phyloP scores from a whole-genome alignment of 1,140 invertebrate genomes.

The Periplaneta americana region DNA sequence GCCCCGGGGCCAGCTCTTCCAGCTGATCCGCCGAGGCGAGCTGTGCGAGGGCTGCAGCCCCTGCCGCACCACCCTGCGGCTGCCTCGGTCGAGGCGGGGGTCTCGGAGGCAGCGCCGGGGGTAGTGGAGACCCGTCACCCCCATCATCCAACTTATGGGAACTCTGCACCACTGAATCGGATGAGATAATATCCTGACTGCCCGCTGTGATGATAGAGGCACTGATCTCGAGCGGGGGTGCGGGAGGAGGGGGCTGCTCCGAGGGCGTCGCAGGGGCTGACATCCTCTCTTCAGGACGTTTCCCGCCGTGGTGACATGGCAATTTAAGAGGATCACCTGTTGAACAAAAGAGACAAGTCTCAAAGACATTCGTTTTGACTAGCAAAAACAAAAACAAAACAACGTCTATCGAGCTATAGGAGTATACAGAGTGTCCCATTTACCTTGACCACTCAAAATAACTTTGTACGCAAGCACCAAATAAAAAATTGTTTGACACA shows the following conservation, averaged over 20 bases:
- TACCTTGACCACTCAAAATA: no score
- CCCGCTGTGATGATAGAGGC: not conserved
- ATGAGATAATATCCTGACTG: not conserved
- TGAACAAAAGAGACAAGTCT: not conserved
- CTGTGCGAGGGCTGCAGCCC: not conserved
- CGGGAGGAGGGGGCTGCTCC: not conserved
- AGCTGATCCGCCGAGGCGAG: not conserved
- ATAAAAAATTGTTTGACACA: no score
- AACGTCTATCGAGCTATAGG: no score
- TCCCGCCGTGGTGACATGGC: not conserved
- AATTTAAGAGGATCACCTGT: not conserved
- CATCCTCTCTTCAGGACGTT: not conserved
- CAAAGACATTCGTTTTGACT: no score
- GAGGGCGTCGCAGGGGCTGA: not conserved
- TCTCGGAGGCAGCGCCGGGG: not conserved
- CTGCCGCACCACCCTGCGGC: not conserved
- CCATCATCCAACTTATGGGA: slow-evolving; percentile 2
- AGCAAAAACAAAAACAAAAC: no score
- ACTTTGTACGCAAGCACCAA: no score
- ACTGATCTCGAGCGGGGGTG: not conserved
- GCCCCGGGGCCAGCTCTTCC: not conserved
- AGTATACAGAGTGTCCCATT: no score
- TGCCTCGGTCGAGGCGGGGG: slow-evolving; percentile 1
- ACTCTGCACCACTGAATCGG: not conserved
- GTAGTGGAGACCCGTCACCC: not conserved